These are phyloP conservation scores for Cariama cristata DNA, from an alignment of 2,113 vertebrate genomes.

Conservation along the genomic window DNA sequence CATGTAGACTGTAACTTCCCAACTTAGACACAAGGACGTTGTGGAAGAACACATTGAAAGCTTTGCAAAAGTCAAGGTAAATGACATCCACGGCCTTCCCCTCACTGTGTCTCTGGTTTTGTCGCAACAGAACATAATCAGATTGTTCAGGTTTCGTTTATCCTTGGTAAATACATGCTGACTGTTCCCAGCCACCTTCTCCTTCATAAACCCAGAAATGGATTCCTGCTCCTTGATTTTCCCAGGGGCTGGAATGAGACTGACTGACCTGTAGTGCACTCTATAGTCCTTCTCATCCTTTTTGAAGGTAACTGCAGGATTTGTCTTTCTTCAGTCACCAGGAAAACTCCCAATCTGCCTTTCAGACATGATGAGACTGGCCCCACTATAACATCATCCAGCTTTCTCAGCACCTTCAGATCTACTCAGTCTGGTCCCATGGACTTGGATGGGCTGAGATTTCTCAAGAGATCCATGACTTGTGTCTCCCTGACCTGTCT, in stretches of 20 bases:
- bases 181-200: not conserved
- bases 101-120: not conserved
- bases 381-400: not conserved
- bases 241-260: not conserved
- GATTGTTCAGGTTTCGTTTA: not conserved
- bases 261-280: not conserved
- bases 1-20: not conserved
- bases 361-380: not conserved
- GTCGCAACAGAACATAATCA: not conserved
- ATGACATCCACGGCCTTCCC: not conserved
- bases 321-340: not conserved
- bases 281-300: not conserved
- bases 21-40: not conserved
- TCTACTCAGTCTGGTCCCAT: not conserved
- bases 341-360: not conserved
- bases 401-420: not conserved
- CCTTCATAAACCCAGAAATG: not conserved
- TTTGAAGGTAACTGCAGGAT: not conserved
- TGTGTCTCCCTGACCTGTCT: not conserved
- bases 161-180: not conserved
- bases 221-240: not conserved
- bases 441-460: not conserved
- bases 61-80: not conserved
- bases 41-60: not conserved
- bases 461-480: not conserved